phyloP scores from a whole-genome alignment of 1,140 invertebrate genomes.

The Venustaconcha ellipsiformis region DNA sequence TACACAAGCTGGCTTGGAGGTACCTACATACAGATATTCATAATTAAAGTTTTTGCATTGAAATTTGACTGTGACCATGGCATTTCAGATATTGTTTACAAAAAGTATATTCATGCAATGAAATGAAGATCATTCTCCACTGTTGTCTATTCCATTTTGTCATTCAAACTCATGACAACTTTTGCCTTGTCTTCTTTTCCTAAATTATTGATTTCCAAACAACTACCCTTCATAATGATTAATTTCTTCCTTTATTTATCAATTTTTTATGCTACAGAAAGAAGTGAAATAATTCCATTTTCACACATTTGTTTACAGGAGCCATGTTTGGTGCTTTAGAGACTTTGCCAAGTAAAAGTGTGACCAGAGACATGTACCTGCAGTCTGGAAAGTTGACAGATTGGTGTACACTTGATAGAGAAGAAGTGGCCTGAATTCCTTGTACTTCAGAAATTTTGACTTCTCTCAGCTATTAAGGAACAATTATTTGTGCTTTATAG shows the following conservation, averaged over 20 bases:
- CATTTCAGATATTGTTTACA: too few species aligned
- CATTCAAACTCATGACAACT: not conserved
- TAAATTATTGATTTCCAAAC: not conserved
- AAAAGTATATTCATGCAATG: too few species aligned
- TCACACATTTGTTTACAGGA: slow-evolving; percentile 70
- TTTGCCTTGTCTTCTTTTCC: not conserved
- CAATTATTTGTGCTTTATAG: not conserved
- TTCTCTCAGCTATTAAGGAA: not conserved
- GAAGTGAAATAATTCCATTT: not conserved
- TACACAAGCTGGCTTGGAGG: slow-evolving; percentile 88
- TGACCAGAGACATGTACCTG: slow-evolving; percentile 77
- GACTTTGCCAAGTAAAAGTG: slow-evolving; percentile 78
- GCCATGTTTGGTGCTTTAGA: slow-evolving; percentile 88
- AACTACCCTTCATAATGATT: not conserved
- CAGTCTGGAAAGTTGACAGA: slow-evolving; percentile 57
- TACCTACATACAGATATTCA: slow-evolving; percentile 57
- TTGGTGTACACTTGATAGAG: slow-evolving; percentile 57
- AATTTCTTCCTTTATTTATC: not conserved
- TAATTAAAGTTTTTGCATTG: not conserved
- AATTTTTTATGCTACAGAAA: not conserved
- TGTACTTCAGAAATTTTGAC: not conserved
- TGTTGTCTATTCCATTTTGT: not conserved
- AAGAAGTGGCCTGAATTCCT: not conserved
- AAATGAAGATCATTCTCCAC: too few species aligned
- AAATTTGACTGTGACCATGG: slow-evolving; percentile 1